Percentiles rank a stretch among this genome's conserved stretches.
These are phyloP conservation scores for Perdix hodgsoniae DNA, from an alignment of 2,797 vertebrate species.

Conservation along the genomic window DNA sequence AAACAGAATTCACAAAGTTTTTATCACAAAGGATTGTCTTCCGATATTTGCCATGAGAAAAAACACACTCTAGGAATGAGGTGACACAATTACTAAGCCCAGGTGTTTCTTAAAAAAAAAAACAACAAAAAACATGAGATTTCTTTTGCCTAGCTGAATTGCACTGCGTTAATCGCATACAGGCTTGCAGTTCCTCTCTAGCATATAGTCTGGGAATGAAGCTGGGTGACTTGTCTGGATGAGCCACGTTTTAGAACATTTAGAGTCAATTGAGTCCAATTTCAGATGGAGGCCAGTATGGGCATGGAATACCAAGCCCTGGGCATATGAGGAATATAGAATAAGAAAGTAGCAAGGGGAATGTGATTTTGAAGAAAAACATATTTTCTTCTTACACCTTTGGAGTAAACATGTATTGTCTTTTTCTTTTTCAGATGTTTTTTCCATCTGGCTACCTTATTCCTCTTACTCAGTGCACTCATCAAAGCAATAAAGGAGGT, in stretches of 20 bases:
- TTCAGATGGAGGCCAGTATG: neutral
- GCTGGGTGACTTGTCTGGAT: neutral
- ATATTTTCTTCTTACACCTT: neutral
- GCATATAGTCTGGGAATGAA: neutral
- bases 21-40: neutral
- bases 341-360: neutral
- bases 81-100: neutral
- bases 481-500: constrained; percentile 75
- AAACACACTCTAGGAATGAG: neutral
- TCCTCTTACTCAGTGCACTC: constrained; percentile 87
- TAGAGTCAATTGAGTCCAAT: neutral
- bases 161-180: neutral
- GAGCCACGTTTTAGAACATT: neutral
- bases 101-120: neutral
- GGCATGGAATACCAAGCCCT: neutral
- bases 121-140: neutral
- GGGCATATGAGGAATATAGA: neutral
- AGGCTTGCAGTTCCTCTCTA: neutral
- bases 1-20: neutral
- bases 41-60: neutral
- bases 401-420: constrained; percentile 21
- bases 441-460: constrained; percentile 92
- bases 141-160: neutral
- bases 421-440: constrained; percentile 82
- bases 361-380: neutral